These are phyloP conservation scores for Callorhinus ursinus DNA, from an alignment of 2,113 vertebrate species.

Conservation along the genomic window DNA sequence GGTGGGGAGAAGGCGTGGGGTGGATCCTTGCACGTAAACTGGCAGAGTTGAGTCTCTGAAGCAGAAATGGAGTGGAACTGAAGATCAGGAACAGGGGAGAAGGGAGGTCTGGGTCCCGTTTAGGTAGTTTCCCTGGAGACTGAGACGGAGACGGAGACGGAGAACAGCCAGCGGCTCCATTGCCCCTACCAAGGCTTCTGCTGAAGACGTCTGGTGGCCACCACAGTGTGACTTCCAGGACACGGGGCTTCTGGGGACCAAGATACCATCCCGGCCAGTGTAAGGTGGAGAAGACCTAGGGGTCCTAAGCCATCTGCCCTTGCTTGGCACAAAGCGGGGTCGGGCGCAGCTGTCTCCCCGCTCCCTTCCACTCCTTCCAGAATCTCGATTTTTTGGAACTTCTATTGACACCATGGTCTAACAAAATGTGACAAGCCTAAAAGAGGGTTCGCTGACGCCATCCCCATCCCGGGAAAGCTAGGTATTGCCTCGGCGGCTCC, in stretches of 20 bases:
- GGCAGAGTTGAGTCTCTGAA: background rate
- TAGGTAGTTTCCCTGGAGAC: background rate
- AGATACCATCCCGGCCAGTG: background rate
- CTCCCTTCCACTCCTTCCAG: background rate
- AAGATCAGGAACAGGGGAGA: background rate
- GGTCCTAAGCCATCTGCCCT: background rate
- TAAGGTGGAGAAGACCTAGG: background rate
- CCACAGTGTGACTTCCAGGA: background rate
- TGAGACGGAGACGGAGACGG: background rate
- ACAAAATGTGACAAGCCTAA: background rate
- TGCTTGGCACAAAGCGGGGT: background rate
- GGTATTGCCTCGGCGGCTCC: accelerated
- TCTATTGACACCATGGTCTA: background rate
- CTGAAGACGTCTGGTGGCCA: background rate
- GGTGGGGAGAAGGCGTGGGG: background rate
- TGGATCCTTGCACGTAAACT: background rate
- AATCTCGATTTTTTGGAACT: background rate
- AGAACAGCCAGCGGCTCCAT: background rate
- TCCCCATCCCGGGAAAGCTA: background rate
- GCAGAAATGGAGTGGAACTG: background rate
- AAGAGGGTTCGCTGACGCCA: background rate
- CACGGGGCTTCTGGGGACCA: background rate
- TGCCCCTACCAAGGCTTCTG: background rate
- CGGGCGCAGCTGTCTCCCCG: background rate
- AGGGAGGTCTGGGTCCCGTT: background rate